Percentiles rank a stretch among this genome's conserved stretches.
Conservation (phyloP, 2,888 invertebrate species). For the Eristalis pertinax region DNA sequence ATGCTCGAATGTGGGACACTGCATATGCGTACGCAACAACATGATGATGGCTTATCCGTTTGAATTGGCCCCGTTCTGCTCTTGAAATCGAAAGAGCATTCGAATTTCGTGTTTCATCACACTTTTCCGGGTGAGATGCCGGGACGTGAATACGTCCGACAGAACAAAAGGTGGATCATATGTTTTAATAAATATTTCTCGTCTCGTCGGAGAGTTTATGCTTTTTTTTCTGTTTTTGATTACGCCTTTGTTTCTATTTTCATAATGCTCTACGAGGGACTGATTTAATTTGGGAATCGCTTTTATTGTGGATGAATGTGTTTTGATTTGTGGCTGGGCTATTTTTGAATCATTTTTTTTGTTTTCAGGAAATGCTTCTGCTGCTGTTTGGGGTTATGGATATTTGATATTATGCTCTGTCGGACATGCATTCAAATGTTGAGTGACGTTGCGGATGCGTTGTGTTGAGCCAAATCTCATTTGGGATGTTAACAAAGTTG, state of each 20-base stretch:
- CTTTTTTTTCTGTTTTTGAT: conserved; percentile 16
- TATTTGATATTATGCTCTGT: background rate
- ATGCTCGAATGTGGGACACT: conserved; percentile 43
- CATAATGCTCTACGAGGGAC: conserved; percentile 50
- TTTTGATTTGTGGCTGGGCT: conserved; percentile 50
- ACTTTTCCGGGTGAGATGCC: conserved; percentile 37
- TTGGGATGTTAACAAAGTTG: background rate
- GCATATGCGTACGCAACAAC: background rate
- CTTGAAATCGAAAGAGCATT: conserved; percentile 50
- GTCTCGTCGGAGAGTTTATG: conserved; percentile 30
- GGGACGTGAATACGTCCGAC: conserved; percentile 8
- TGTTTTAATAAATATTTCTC: conserved; percentile 54
- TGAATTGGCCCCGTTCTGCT: conserved; percentile 42
- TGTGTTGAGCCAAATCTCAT: background rate
- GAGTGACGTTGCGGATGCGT: background rate
- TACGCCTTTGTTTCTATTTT: conserved; percentile 48
- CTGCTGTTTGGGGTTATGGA: conserved; percentile 14
- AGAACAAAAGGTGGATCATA: conserved; percentile 51
- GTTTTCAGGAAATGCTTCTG: conserved; percentile 27
- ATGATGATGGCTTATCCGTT: background rate
- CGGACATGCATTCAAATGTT: background rate
- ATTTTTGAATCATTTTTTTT: conserved; percentile 31
- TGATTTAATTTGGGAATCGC: conserved; percentile 56
- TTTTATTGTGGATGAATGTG: conserved; percentile 24
- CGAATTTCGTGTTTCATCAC: conserved; percentile 44